A percentile compares a stretch with the other conserved stretches of the same genome.
phyloP scores from a whole-genome alignment of 1,140 invertebrate species.

The Aethina tumida region DNA sequence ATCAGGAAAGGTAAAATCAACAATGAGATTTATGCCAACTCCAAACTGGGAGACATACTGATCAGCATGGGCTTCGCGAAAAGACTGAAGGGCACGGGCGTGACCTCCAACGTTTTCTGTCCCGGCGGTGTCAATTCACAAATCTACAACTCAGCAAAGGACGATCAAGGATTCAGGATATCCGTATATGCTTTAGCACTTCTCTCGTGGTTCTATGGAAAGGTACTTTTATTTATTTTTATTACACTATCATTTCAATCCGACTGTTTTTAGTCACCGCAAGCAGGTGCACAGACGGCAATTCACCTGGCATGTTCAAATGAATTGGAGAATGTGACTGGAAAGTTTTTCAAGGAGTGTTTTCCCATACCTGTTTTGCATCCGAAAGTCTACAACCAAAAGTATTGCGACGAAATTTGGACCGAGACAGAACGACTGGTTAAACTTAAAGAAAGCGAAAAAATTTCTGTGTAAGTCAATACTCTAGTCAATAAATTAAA shows the following conservation, averaged over 20 bases:
- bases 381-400: conserved; percentile 23
- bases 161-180: too few species aligned
- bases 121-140: conserved; percentile 44
- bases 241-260: too few species aligned
- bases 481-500: too few species aligned
- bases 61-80: conserved; percentile 29
- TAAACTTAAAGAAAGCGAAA: conserved; percentile 19
- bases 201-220: too few species aligned
- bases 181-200: too few species aligned
- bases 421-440: conserved; percentile 24
- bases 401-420: conserved; percentile 28
- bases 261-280: conserved; percentile 44
- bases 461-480: too few species aligned
- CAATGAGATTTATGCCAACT: conserved; percentile 27
- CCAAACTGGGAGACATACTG: conserved; percentile 30
- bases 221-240: too few species aligned
- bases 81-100: conserved; percentile 28
- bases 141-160: conserved; percentile 25
- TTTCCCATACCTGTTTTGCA: conserved; percentile 25
- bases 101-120: conserved; percentile 41
- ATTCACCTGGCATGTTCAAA: conserved; percentile 51
- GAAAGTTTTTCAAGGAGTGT: conserved; percentile 60
- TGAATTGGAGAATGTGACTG: conserved; percentile 45
- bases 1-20: conserved; percentile 16
- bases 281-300: conserved; percentile 55